Evolutionary conservation across 2,888 invertebrate species (phyloP).

Genomic region (Apeira syringaria): DNA sequence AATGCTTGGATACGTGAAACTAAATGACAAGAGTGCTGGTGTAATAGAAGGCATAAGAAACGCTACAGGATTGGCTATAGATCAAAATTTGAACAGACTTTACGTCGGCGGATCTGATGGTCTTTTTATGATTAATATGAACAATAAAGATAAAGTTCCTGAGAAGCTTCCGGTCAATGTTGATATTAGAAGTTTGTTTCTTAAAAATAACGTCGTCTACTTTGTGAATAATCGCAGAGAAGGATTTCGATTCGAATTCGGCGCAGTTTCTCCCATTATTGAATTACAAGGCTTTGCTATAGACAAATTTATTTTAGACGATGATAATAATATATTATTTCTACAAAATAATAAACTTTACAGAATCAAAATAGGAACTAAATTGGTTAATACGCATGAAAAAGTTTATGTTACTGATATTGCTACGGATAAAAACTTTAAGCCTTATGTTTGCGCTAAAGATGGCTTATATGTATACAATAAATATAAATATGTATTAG

Average conservation of each 20-base stretch:
- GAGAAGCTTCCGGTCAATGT: slow-evolving; percentile 60
- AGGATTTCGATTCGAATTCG: slow-evolving; percentile 59
- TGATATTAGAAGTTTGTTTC: slow-evolving; percentile 54
- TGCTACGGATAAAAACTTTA: slow-evolving; percentile 50
- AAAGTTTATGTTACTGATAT: slow-evolving; percentile 41
- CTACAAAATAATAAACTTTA: slow-evolving; percentile 49
- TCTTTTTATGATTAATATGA: slow-evolving; percentile 55
- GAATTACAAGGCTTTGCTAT: slow-evolving; percentile 51
- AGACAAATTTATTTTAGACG: slow-evolving; percentile 59
- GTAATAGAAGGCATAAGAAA: slow-evolving; percentile 61
- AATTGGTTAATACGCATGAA: slow-evolving; percentile 58
- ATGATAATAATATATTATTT: slow-evolving; percentile 65
- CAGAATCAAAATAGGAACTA: slow-evolving; percentile 59
- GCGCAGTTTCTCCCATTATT: slow-evolving; percentile 42
- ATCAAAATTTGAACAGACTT: slow-evolving; percentile 54
- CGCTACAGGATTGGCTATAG: slow-evolving; percentile 63
- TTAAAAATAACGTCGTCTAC: slow-evolving; percentile 55
- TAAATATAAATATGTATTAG: slow-evolving; percentile 66
- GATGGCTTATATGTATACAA: slow-evolving; percentile 64
- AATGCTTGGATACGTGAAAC: slow-evolving; percentile 52
- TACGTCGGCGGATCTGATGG: slow-evolving; percentile 67
- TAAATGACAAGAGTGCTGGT: slow-evolving; percentile 46
- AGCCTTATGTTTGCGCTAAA: slow-evolving; percentile 51
- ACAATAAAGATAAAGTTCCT: slow-evolving; percentile 48
- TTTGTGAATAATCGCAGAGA: slow-evolving; percentile 54